Evolutionary conservation across 2,797 vertebrate genomes (phyloP), one percentile per base, ranked within the genome.

Genomic region (Babyrousa celebensis): DNA sequence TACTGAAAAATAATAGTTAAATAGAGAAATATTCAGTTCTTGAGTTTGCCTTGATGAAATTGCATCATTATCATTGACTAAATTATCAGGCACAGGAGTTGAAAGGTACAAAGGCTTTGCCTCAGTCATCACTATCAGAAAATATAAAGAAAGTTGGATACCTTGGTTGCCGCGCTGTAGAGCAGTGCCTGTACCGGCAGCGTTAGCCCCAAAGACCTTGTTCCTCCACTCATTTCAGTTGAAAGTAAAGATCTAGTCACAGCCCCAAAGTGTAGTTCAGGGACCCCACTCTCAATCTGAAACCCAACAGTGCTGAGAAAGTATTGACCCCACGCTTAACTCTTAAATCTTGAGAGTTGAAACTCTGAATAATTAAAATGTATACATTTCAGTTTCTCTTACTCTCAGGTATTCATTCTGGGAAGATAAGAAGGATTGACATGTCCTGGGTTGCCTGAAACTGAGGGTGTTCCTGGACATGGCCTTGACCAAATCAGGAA

Each of bases 1-100:
- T 65, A 54, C 43, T n/a, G 71, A 70, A 88, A 85, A 80, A 85
- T 85, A 77, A 88, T 58, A 94, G 32, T 79, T 79, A 85, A 90
- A n/a, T 32, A 82, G 17, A 82, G 43, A 95, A 85, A 58, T 72
- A 52, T 20, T 75, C 84, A 62, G n/a, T 87, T 93, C n/a, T 1
- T 84, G 43, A 6, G 3, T 87, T 62, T 93, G 27, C 52, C 23
- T 94, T 6, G 14, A 0, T 63, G 32, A 87, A 84, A 84, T n/a
- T 79, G 4, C 1, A 7, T 15, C 23, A 36, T 70, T 63, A 70
- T 65, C 58, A 40, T 3, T 75, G 43, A 62, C n/a, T 80, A 95
- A 85, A 80, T 72, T 70, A 36, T 75, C 17, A 93, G 91, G 23
- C 18, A 27, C 27, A 62, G 23, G 27, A 85, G 20, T 70, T 71